Percentiles rank a stretch among this genome's conserved stretches.
phyloP scores from a whole-genome alignment of 2,888 invertebrate species.

The Sarcophaga caerulescens region DNA sequence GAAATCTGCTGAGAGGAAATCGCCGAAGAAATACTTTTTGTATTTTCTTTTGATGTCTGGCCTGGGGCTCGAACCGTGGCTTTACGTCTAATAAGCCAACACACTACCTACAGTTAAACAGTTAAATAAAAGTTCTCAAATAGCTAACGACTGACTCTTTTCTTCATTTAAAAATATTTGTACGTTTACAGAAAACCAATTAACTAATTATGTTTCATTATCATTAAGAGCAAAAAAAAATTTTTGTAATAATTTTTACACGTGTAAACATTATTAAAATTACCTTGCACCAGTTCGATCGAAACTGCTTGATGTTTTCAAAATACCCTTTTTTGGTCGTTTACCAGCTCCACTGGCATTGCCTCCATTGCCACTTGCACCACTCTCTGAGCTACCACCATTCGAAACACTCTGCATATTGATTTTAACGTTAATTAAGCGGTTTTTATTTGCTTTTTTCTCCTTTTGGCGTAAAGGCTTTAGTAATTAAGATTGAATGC shows the following conservation, averaged over 20 bases:
- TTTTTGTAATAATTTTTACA: not conserved
- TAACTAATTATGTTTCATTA: not conserved
- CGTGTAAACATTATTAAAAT: constrained; percentile 53
- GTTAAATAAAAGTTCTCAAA: no score
- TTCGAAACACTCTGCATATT: constrained; percentile 66
- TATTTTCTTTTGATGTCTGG: no score
- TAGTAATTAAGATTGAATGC: constrained; percentile 32
- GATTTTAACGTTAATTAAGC: constrained; percentile 8
- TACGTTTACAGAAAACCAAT: no score
- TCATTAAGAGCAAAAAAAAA: not conserved
- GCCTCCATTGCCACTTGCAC: constrained; percentile 40
- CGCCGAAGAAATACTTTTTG: no score
- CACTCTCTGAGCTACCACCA: constrained; percentile 53
- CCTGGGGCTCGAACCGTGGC: no score
- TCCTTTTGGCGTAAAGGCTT: constrained; percentile 1
- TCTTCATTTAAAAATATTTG: no score
- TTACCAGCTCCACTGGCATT: constrained; percentile 51
- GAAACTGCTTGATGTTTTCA: constrained; percentile 95
- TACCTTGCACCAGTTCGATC: constrained; percentile 85
- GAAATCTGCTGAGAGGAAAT: no score
- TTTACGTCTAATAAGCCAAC: no score
- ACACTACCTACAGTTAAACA: no score
- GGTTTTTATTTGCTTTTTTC: not conserved
- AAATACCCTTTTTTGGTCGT: constrained; percentile 87
- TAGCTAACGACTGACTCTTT: no score